Conservation (phyloP, 2,797 vertebrate species). For the Scolopax bukidnonensis region DNA sequence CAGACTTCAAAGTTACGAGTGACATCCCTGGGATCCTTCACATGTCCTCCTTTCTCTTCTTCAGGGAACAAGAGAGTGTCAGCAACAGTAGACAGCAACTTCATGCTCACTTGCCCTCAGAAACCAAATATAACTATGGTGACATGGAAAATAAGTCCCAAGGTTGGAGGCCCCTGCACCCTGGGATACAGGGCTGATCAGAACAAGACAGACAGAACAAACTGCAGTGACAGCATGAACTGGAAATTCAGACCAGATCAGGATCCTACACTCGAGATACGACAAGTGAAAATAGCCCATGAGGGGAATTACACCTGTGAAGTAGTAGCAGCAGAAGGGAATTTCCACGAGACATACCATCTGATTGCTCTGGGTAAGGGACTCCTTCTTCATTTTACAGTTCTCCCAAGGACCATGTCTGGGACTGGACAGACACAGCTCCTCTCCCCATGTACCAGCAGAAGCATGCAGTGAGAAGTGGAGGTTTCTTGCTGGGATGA, state of each 20-base stretch:
- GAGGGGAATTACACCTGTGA: conserved; percentile 63
- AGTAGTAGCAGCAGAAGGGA: background rate
- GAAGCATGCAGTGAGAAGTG: background rate
- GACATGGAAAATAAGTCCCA: conserved; percentile 24
- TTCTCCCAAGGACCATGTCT: background rate
- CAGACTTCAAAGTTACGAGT: background rate
- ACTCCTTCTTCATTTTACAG: background rate
- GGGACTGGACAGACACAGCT: background rate
- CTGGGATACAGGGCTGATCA: background rate
- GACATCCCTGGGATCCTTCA: background rate
- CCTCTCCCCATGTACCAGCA: background rate
- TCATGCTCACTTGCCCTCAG: background rate
- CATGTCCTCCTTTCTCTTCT: background rate
- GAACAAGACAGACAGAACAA: background rate
- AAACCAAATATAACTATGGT: rapidly evolving
- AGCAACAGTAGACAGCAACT: background rate
- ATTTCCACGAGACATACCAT: rapidly evolving
- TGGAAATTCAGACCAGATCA: background rate
- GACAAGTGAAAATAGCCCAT: background rate
- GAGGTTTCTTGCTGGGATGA: background rate
- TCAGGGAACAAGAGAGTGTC: background rate
- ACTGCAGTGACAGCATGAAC: conserved; percentile 29
- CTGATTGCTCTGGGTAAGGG: conserved; percentile 67
- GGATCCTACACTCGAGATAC: conserved; percentile 10
- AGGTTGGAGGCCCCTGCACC: background rate